phyloP scores from a whole-genome alignment of 2,797 vertebrate genomes.

The Onychomys torridus region DNA sequence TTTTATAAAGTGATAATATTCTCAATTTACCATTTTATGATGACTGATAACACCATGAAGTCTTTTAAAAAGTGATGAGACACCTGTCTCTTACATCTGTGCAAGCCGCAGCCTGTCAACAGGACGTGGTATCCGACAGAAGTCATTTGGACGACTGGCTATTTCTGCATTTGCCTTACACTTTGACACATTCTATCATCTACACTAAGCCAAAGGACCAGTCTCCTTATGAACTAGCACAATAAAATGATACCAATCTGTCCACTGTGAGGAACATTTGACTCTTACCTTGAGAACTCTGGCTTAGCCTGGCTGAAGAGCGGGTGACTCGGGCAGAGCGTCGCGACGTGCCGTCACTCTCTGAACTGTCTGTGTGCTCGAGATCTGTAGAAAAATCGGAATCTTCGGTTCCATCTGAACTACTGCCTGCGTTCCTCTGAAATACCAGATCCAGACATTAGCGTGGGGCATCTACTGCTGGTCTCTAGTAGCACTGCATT shows the following conservation, averaged over 20 bases:
- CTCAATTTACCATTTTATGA: not conserved
- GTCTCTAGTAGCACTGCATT: slow-evolving; percentile 87
- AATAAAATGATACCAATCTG: not conserved
- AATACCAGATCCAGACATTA: slow-evolving; percentile 81
- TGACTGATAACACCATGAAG: not conserved
- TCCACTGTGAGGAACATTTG: not conserved
- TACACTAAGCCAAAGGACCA: not conserved
- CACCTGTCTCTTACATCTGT: not conserved
- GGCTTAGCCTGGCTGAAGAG: slow-evolving; percentile 96
- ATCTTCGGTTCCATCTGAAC: slow-evolving; percentile 98
- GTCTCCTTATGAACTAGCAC: not conserved
- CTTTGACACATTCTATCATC: slow-evolving; percentile 14
- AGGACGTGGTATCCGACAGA: not conserved
- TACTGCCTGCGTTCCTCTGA: slow-evolving; percentile 97
- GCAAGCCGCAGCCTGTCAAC: not conserved
- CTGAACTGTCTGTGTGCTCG: slow-evolving; percentile 98
- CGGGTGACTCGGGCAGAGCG: slow-evolving; percentile 96
- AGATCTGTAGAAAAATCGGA: slow-evolving; percentile 98
- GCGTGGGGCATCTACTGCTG: not conserved
- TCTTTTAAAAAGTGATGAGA: slow-evolving; percentile 15
- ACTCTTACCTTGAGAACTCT: slow-evolving; percentile 96
- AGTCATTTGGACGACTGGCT: not conserved
- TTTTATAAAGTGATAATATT: slow-evolving; percentile 32
- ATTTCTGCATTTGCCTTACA: not conserved
- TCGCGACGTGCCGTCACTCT: slow-evolving; percentile 94